Percentiles rank a stretch among this genome's conserved stretches.
Evolutionary conservation across 2,888 invertebrate genomes (phyloP).

Genomic region (Apantesis nais): DNA sequence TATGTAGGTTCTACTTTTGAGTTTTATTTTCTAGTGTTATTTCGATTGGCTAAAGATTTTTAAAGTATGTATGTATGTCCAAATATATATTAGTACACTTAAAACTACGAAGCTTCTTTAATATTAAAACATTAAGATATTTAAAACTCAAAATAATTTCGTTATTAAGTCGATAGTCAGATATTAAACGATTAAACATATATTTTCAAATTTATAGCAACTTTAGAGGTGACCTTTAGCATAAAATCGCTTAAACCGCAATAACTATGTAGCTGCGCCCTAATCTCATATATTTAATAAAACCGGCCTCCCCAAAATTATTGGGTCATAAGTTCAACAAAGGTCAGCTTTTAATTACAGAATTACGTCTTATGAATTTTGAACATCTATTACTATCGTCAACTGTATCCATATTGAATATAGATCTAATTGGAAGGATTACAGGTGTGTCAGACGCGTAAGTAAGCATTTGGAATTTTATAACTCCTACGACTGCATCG

Average conservation of each 20-base stretch:
- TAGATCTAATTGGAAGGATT: not conserved
- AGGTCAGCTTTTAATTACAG: constrained; percentile 12
- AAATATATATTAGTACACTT: no score
- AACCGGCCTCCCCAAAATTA: not conserved
- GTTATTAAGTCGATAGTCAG: not conserved
- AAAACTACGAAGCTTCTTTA: no score
- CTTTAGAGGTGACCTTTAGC: not conserved
- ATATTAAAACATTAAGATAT: no score
- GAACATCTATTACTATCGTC: not conserved
- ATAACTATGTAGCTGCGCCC: not conserved
- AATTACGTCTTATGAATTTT: not conserved
- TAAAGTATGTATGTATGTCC: no score
- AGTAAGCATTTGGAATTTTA: not conserved
- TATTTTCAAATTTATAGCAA: not conserved
- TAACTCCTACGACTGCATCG: constrained; percentile 1
- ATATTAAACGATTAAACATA: not conserved
- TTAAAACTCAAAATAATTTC: no score
- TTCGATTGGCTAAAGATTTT: not conserved
- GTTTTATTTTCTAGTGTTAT: not conserved
- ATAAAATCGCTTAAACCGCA: not conserved
- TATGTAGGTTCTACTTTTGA: not conserved
- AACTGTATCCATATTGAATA: not conserved
- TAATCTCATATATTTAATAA: not conserved
- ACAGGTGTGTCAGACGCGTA: not conserved
- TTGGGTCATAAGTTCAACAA: constrained; percentile 6